Base-by-base conservation (phyloP, 35 echinoderm and acorn worm species). In the Patiria miniata region DNA sequence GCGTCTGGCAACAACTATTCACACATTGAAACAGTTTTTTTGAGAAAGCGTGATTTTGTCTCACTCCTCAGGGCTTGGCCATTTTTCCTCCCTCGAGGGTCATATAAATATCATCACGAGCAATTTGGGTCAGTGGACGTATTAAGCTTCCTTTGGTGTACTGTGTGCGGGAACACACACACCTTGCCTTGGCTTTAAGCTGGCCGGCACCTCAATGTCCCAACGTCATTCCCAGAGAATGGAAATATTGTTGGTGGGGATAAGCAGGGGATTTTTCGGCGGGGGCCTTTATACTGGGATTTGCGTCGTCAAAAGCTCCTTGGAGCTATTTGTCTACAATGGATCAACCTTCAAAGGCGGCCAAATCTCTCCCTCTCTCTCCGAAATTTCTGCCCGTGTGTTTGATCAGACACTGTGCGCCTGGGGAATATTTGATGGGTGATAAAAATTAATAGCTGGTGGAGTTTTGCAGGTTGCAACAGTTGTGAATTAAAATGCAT, bases 241-340 rank as follows among this genome's bases (percentile, higher is more conserved):
- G 34, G 65, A 73, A 73, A 73, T 73, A 73, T 30, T 73, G 65
- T 73, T 73, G 34, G 65, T 30, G 65, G 65, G 65, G 65, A 73
- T 73, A 26, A 73, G 7, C 65, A 4, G 42, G 42, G 12, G 65
- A 18, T n/a, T 34, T 26, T 73, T 34, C 65, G 29, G 61, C 61
- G 23, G 22, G 23, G 61, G 65, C 26, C 42, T 47, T 6, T 47
- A 6, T 47, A 73, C 14, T 10, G 14, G 65, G 65, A 73, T 73
- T 73, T 73, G 34, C 65, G 19, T 73, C 19, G 34, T n/a, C n/a
- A 30, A 23, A 73, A 32, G 42, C 42, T 34, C 65, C 65, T 73
- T 23, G 26, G 3, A 73, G 65, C 26, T 73, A 73, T 73, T 73
- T 73, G 34, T 30, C 65, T 28, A 73, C 65, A 73, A 73, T 30